Evolutionary conservation across 2,888 invertebrate species (phyloP), one percentile per base, ranked within the genome.

Genomic region (Andricus curvator): DNA sequence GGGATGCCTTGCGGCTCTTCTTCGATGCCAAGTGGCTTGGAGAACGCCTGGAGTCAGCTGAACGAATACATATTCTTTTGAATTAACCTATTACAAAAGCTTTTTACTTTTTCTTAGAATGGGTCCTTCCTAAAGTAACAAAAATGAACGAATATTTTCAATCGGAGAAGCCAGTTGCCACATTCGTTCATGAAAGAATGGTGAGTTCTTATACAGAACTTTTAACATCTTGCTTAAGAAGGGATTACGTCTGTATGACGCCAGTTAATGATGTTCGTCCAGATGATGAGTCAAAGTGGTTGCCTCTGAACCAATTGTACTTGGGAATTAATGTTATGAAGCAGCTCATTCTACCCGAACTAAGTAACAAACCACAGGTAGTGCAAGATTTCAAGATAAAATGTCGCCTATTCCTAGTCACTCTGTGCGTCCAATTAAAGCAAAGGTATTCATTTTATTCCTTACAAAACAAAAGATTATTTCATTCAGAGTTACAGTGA

Each of bases 1-100:
- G 89, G 88, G 82, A 88, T 65, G 86, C 89, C 25, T 78, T 89
- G 48, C 64, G 67, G 74, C 51, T 83, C n/a, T 88, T 84, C 81
- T 89, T 89, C 80, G 83, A 82, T 51, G 80, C 85, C 9, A 82
- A 87, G 65, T 79, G 80, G 25, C 80, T 70, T 5, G 20, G 78
- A 25, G 81, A 78, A 67, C 66, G 77, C 33, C 66, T 83, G 2
- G 62, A 77, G 44, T 67, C 85, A 62, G 84, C 79, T 22, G 84
- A 86, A 78, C 62, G 80, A 25, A 85, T 87, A 64, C 76, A 82
- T 25, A 56, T 66, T 1, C 25, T 70, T 20, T 76, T 89, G 15
- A 81, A 84, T 29, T 79, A 85, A 81, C 84, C 86, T 17, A 80
- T 85, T 62, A 82, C 81, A 5, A 85, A 86, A 81, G 29, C 77